Evolutionary conservation across 2,888 invertebrate genomes (phyloP), one percentile per base, ranked within the genome.

Genomic region (Sicus ferrugineus): DNA sequence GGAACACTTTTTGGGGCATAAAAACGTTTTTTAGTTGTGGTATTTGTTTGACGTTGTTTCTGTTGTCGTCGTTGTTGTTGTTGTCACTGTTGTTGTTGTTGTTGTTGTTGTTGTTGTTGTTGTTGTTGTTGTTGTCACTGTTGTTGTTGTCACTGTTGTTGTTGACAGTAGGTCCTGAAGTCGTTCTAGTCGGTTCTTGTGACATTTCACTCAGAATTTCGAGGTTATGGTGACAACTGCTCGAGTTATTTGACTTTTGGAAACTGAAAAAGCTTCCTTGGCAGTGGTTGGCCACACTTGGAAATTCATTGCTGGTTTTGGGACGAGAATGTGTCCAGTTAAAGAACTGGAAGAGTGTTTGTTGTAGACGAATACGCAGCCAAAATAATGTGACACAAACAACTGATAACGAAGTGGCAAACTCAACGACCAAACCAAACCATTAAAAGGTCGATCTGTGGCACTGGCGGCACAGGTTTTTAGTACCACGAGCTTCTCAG

Each of bases 161-260:
- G 54, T 38, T 19, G 23, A n/a, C n/a, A n/a, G n/a, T n/a, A 21
- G 46, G 62, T 23, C 23, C n/a, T 14, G 7, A 26, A 38, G 56
- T 66, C 56, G 66, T 56, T 38, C 31, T 30, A 59, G 67, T 30
- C 14, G 58, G 28, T 67, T 67, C 28, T 67, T 48, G 30, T 67
- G 59, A 48, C 67, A 48, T 58, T 58, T 67, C 58, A 59, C 48
- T 67, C 58, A 23, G 59, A 56, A 31, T 58, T 58, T 59, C 59
- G 67, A 67, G 67, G 67, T 67, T 59, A 67, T 67, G 58, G 48
- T 46, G 67, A 58, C 67, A 67, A 67, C 46, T 59, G 58, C 48
- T 59, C 59, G 67, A 67, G 67, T 66, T 66, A 66, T 66, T 59
- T 48, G 67, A 67, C 23, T 64, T 61, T 42, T 26, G 30, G n/a